A percentile compares a stretch with the other conserved stretches of the same genome.
Conservation (phyloP, 2,888 invertebrate genomes). For the Hofmannophila pseudospretella region DNA sequence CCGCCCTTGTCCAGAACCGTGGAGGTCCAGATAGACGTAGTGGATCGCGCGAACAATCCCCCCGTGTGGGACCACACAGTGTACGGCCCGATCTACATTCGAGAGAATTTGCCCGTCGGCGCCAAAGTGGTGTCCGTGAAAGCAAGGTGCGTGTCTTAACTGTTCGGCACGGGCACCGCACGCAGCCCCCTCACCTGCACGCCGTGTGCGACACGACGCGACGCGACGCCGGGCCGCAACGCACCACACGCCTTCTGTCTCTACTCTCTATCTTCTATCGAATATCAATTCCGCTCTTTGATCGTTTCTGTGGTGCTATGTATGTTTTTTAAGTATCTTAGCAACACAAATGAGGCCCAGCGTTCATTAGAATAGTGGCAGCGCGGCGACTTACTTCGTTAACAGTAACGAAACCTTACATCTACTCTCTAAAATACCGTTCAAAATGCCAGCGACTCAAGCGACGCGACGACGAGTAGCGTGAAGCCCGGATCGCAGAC, state of each 20-base stretch:
- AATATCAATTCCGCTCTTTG: no score
- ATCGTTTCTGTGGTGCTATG: no score
- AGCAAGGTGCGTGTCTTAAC: constrained; percentile 93
- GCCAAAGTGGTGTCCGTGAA: constrained; percentile 98
- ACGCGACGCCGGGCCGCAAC: constrained; percentile 35
- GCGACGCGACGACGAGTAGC: no score
- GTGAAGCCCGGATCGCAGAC: no score
- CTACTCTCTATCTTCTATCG: constrained; percentile 9
- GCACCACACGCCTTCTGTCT: constrained; percentile 11
- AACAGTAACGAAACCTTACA: no score
- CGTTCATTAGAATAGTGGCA: no score
- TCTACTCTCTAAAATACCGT: no score
- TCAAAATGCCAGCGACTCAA: no score
- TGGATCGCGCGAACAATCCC: constrained; percentile 98
- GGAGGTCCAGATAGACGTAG: constrained; percentile 99
- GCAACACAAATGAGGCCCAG: no score
- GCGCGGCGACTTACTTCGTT: no score
- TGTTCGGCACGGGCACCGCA: constrained; percentile 80
- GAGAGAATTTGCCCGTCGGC: constrained; percentile 98
- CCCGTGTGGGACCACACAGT: constrained; percentile 97
- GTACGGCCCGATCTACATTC: constrained; percentile 98
- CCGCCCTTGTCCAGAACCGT: constrained; percentile 97
- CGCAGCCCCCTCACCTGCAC: constrained; percentile 78
- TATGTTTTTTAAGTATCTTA: no score
- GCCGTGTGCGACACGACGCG: constrained; percentile 53